Base-by-base conservation (phyloP, 30 jellyfish, hydroid and myxozoan genomes). In the Aurelia aurita complex sp. Pacific region DNA sequence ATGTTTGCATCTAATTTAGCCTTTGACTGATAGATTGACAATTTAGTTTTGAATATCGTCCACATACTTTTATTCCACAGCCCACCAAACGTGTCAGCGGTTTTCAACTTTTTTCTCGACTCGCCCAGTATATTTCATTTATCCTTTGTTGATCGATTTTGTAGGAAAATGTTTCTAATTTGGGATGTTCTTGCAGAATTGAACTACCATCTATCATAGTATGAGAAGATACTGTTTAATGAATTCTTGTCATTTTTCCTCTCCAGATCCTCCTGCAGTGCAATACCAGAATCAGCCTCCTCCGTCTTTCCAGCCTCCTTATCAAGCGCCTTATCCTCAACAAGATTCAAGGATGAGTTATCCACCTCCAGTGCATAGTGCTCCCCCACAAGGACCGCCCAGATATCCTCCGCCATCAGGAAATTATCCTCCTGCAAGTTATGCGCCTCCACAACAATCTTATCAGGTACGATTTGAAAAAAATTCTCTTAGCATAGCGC, bases 221-320 rank as follows among this genome's bases (percentile, higher is more conserved):
- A 46, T 0, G 57, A 46, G 1, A 46, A 46, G 8, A 0, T 4
- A 46, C 11, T 78, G 32, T 78, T 16, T 32, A 55, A 2, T 33
- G 4, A 32, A 17, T 59, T 76, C 33, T 51, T 17, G 2, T 0
- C 36, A 36, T 51, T 73, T 46, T 84, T 62, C 63, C 14, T 46
- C 14, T 75, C 8, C 23, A 82, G 91, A 82, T 60, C 76, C 93
- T 52, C 87, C 81, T 10, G 67, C 89, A 10, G 14, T 74, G 12
- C 68, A 62, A n/a, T 84, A 72, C 64, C 82, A 75, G 35, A 64
- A 73, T 15, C 87, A 84, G 23, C 82, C 93, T 14, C 83, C 90
- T 5, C 76, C 82, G 53, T 52, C 93, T 33, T 84, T 18, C 59
- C 82, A 55, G 33, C 87, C 93, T 60, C 82, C 87, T 15, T 19